These are phyloP conservation scores for Patella vulgata DNA, from an alignment of 1,140 invertebrate species.

Conservation along the genomic window DNA sequence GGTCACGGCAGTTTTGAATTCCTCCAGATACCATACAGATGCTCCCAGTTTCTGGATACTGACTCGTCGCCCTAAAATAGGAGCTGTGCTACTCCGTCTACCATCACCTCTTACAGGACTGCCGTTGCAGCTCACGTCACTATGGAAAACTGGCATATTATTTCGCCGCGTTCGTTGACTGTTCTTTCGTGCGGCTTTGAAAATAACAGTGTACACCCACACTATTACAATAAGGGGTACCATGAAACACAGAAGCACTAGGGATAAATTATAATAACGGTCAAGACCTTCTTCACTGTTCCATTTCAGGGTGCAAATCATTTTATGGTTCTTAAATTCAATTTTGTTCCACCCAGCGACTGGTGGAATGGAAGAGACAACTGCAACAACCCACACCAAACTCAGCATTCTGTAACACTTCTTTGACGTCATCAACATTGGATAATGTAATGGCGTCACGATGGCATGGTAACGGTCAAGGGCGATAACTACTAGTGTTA, in stretches of 20 bases:
- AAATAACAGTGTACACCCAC: slow-evolving; percentile 79
- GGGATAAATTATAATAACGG: slow-evolving; percentile 52
- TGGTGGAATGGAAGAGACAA: slow-evolving; percentile 53
- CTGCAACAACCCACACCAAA: slow-evolving; percentile 71
- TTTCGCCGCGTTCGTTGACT: slow-evolving; percentile 76
- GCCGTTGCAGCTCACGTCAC: slow-evolving; percentile 29
- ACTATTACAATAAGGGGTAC: slow-evolving; percentile 75
- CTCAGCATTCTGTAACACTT: slow-evolving; percentile 78
- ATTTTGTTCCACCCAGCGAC: slow-evolving; percentile 59
- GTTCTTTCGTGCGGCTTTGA: slow-evolving; percentile 77
- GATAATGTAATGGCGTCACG: slow-evolving; percentile 60
- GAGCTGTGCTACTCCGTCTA: slow-evolving; percentile 56
- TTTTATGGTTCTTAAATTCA: slow-evolving; percentile 55
- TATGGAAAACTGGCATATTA: slow-evolving; percentile 68
- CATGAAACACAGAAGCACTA: slow-evolving; percentile 69
- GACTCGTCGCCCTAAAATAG: slow-evolving; percentile 45
- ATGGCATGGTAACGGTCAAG: slow-evolving; percentile 87
- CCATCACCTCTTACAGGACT: slow-evolving; percentile 38
- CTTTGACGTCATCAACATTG: slow-evolving; percentile 77
- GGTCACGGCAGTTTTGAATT: slow-evolving; percentile 71
- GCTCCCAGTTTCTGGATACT: slow-evolving; percentile 53
- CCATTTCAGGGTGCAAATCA: slow-evolving; percentile 58
- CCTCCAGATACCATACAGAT: slow-evolving; percentile 66
- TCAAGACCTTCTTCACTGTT: slow-evolving; percentile 34
- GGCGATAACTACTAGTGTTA: slow-evolving; percentile 83